Conservation (phyloP, 2,797 vertebrate species). For the Hemibagrus guttatus region DNA sequence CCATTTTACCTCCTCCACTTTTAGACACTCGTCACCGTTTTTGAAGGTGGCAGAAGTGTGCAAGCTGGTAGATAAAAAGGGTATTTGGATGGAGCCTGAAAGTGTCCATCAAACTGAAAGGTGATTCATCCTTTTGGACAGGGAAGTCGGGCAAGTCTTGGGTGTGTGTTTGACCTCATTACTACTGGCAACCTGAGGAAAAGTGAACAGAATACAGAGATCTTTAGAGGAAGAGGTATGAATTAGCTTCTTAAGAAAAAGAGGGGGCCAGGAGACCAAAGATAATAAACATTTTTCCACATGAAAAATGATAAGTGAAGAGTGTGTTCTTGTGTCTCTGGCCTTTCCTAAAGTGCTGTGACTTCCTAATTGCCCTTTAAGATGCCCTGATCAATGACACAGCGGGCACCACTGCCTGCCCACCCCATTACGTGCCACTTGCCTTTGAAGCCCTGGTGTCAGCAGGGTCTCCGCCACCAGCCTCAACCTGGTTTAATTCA, state of each 20-base stretch:
- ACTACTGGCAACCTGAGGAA: background rate
- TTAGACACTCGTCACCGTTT: background rate
- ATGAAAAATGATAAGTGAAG: background rate
- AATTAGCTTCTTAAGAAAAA: background rate
- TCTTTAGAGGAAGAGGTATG: background rate
- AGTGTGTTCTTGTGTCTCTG: background rate
- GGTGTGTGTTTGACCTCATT: background rate
- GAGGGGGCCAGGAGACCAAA: background rate
- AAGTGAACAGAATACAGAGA: slow-evolving; percentile 31
- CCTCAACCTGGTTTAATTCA: slow-evolving; percentile 65
- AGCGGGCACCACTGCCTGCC: slow-evolving; percentile 64
- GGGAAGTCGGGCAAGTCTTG: background rate
- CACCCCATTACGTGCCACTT: slow-evolving; percentile 65
- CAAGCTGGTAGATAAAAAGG: slow-evolving; percentile 34
- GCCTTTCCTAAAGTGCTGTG: slow-evolving; percentile 21
- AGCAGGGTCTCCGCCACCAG: slow-evolving; percentile 68
- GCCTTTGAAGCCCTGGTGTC: slow-evolving; percentile 75
- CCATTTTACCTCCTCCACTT: background rate
- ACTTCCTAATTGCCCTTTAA: slow-evolving; percentile 73
- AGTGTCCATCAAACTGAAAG: slow-evolving; percentile 19
- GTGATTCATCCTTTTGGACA: slow-evolving; percentile 16
- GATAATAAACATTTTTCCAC: background rate
- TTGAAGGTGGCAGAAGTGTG: slow-evolving; percentile 48
- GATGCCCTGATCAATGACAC: slow-evolving; percentile 73
- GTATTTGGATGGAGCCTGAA: background rate